phyloP scores from a whole-genome alignment of 64 coral and sea anemone genomes.

The Acropora tenuis region DNA sequence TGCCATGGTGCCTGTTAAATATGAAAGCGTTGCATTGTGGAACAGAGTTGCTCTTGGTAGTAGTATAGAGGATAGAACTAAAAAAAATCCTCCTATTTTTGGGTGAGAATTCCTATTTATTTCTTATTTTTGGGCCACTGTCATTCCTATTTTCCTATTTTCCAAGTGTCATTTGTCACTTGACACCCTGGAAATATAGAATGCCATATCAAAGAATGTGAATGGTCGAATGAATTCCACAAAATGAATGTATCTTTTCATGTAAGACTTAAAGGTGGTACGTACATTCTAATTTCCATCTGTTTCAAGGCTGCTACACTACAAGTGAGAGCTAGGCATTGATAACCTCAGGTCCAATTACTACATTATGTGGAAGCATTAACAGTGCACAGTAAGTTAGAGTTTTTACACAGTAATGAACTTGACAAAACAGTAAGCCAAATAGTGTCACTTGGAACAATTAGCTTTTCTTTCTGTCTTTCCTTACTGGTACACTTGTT shows the following conservation, averaged over 20 bases:
- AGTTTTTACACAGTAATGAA: neutral
- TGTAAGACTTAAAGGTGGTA: conserved; percentile 6
- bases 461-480: conserved; percentile 52
- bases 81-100: neutral
- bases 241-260: neutral
- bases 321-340: neutral
- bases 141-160: conserved; percentile 13
- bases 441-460: conserved; percentile 5
- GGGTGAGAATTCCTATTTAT: conserved; percentile 22
- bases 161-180: neutral
- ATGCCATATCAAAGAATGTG: neutral
- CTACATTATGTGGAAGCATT: neutral
- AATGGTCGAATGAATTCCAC: conserved; percentile 19
- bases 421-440: neutral
- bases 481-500: conserved; percentile 58
- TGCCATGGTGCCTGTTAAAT: no score
- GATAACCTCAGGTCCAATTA: neutral
- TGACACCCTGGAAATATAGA: conserved; percentile 10
- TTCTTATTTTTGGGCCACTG: neutral
- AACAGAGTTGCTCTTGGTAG: conserved; percentile 1
- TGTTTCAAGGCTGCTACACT: neutral
- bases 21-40: no score
- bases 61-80: conserved; percentile 19
- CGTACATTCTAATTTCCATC: neutral
- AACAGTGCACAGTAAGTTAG: neutral